Conservation (phyloP, 2,113 vertebrate species). For the Conger conger region DNA sequence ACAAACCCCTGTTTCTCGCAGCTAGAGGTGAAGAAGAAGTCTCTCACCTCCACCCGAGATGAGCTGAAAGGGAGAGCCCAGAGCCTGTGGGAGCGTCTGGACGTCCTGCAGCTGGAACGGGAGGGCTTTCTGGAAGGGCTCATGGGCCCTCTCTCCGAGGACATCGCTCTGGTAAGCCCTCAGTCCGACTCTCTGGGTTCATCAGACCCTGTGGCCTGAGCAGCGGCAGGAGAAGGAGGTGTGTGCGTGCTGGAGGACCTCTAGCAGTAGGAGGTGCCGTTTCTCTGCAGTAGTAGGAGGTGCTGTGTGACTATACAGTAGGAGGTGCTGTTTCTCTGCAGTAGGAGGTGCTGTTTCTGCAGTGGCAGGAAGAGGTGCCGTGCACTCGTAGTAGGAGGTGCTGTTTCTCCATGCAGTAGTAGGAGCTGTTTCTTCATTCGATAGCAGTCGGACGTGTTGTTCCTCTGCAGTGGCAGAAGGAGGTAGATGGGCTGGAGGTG, state of each 20-base stretch:
- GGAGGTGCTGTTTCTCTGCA: neutral
- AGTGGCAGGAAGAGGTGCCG: too few species aligned
- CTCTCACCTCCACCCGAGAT: conserved; percentile 41
- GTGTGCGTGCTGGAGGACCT: too few species aligned
- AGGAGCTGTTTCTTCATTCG: too few species aligned
- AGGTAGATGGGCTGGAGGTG: conserved; percentile 41
- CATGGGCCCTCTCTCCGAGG: conserved; percentile 39
- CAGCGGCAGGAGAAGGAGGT: too few species aligned
- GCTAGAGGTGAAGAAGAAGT: conserved; percentile 46
- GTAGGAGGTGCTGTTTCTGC: too few species aligned
- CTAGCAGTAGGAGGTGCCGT: neutral
- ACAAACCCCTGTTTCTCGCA: conserved; percentile 20
- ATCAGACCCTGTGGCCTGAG: neutral
- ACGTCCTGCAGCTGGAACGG: conserved; percentile 41
- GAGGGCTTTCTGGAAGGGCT: conserved; percentile 28
- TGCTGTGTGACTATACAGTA: neutral
- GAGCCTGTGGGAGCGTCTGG: conserved; percentile 49
- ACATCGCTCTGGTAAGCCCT: conserved; percentile 45
- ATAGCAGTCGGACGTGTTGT: too few species aligned
- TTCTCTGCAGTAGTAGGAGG: neutral
- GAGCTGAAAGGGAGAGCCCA: conserved; percentile 43
- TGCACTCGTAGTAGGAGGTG: too few species aligned
- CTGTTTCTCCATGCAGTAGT: neutral
- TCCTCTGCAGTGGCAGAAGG: conserved; percentile 39
- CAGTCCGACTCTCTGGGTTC: neutral